Conservation (phyloP, 2,113 vertebrate species). For the Bettongia penicillata region DNA sequence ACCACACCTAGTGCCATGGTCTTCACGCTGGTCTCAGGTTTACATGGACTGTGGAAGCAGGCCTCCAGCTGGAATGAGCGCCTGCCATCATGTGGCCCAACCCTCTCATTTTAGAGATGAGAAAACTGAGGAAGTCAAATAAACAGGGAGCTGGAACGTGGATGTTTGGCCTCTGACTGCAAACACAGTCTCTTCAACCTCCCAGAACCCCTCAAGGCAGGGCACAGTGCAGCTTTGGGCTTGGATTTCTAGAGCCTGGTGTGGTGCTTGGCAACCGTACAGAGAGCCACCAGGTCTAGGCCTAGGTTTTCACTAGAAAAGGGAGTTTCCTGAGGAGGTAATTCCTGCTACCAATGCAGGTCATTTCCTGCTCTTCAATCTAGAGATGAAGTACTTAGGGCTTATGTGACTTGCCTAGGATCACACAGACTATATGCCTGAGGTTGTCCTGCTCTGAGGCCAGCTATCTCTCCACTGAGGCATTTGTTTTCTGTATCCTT, state of each 20-base stretch:
- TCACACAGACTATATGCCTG: background rate
- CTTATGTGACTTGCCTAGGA: background rate
- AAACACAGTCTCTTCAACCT: background rate
- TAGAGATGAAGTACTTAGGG: background rate
- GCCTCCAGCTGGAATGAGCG: no score
- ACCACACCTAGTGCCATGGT: no score
- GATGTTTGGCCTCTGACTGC: no score
- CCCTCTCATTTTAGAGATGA: no score
- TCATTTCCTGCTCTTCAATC: background rate
- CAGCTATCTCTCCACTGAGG: background rate
- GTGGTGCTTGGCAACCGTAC: background rate
- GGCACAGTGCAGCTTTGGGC: background rate
- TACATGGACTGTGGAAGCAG: no score
- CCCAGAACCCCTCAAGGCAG: background rate
- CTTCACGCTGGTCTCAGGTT: no score
- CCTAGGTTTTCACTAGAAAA: background rate
- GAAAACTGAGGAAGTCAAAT: no score
- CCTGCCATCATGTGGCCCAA: no score
- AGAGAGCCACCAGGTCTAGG: background rate
- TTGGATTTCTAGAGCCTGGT: no score
- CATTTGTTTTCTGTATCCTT: no score
- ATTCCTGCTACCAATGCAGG: background rate
- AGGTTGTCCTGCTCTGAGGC: background rate
- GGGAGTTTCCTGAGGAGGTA: no score
- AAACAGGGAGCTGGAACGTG: no score